Evolutionary conservation across 2,888 invertebrate species (phyloP), one percentile per base, ranked within the genome.

Genomic region (Flexamia atlantica): DNA sequence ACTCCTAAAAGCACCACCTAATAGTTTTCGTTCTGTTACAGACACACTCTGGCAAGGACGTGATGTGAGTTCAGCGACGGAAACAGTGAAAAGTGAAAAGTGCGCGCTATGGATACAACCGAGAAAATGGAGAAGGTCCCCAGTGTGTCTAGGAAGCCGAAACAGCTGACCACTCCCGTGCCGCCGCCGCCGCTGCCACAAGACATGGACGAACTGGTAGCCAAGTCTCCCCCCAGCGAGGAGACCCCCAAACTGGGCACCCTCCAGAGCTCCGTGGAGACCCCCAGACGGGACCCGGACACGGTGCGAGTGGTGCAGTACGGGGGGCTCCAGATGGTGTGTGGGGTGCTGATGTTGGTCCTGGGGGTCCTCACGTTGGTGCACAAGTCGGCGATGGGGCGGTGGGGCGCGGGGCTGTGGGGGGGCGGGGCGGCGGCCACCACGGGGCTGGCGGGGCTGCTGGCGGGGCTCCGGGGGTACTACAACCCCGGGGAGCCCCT

Each of bases 391-490:
- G 87, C 88, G 20, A 85, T 89, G 85, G 87, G 88, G 46, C 85
- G 87, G 46, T 88, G 87, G 20, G 89, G 88, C 12, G 88, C 87
- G 12, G 89, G 89, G 0, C 84, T 89, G n/a, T 89, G 89, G 89
- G 88, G 88, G 79, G 89, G 89, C 17, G 87, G 88, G 57, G 88
- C 88, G 80, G 87, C 88, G 17, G 84, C 87, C 60, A 84, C 86
- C 9, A 87, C 87, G 20, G 88, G 89, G n/a, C 85, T 87, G 7
- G 86, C 88, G 4, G 89, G 88, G 0, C 85, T 89, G 17, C 85
- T 88, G 81, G 88, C 89, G 32, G 88, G 88, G 2, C 85, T 88
- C 25, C 86, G 87, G 36, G 87, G 87, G 68, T 86, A 87, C 42
- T 85, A 86, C 46, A 85, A 87, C 74, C 85, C 86, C 50, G 80